Base-by-base conservation (phyloP, 2,888 invertebrate species). In the Amblyjoppa proteus region DNA sequence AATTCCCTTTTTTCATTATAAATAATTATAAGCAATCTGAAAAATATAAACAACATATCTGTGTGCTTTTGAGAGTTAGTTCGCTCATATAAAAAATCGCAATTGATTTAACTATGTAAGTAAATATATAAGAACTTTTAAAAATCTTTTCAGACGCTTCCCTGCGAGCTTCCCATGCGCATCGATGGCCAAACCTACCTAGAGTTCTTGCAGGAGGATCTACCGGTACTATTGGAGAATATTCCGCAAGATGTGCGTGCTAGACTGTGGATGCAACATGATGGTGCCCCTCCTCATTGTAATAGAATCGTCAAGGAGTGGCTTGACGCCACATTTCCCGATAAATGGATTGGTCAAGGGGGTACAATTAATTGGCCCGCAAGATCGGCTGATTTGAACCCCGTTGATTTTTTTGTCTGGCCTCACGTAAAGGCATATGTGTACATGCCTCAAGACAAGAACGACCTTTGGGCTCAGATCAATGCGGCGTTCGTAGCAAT, bases 241-340 rank as follows among this genome's bases (percentile, higher is more conserved):
- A 45, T 77, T 13, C 75, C 74, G 25, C 9, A 45, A 13, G 25
- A 83, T 11, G 49, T 75, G 20, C 61, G 76, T 7, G 53, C 66
- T 13, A 31, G 53, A 41, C 66, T 79, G 70, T 78, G 78, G 78
- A 68, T 81, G 38, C 85, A 82, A 20, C 82, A 85, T 5, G 79
- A 79, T 73, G 61, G 77, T n/a, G 66, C 71, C n/a, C 76, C 76
- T 58, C 64, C 76, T 68, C 74, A 81, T 66, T 41, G 13, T 45
- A 25, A 20, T 20, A 25, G 13, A 28, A 20, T 56, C 6, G 20
- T 56, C 6, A 11, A n/a, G 6, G 56, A 56, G 6, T 61, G 20
- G 11, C 28, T 61, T 3, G 5, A 61, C 28, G 61, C 20, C 20
- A 28, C 9, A 13, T 25, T 61, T 28, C 61, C 61, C 28, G 61